phyloP scores from a whole-genome alignment of 1,140 invertebrate genomes.

The Papilio polyxenes region DNA sequence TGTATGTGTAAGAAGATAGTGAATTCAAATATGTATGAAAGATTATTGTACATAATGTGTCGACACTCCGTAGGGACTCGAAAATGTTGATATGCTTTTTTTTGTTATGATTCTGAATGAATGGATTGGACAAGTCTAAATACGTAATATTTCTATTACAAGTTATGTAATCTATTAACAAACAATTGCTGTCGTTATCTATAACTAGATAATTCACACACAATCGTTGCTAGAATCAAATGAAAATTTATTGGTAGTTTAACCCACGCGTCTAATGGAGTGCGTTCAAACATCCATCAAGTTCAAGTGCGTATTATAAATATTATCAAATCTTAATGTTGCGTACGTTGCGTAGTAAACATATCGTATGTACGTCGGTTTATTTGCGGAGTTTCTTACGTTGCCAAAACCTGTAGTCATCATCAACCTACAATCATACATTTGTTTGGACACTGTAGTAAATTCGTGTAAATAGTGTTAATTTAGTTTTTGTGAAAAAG shows the following conservation, averaged over 20 bases:
- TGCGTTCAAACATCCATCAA: slow-evolving; percentile 34
- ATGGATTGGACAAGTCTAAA: not conserved
- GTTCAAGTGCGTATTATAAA: slow-evolving; percentile 34
- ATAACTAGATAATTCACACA: slow-evolving; percentile 43
- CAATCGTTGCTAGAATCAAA: slow-evolving; percentile 45
- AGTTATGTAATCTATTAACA: slow-evolving; percentile 41
- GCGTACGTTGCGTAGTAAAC: not conserved
- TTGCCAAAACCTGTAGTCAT: not conserved
- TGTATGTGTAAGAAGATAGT: too few relatives aligned
- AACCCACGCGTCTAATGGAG: slow-evolving; percentile 50
- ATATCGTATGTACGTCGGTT: not conserved
- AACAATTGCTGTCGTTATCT: slow-evolving; percentile 37
- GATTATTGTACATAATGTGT: not conserved
- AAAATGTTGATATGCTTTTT: too few relatives aligned
- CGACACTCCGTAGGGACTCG: too few relatives aligned
- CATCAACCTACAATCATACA: not conserved
- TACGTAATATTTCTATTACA: slow-evolving; percentile 1
- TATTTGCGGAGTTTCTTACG: not conserved
- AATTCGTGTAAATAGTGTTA: not conserved
- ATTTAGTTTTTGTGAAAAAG: not conserved
- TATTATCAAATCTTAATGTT: slow-evolving; percentile 5
- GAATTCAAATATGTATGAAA: not conserved
- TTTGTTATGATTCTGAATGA: too few relatives aligned
- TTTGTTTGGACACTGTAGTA: not conserved
- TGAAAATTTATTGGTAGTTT: slow-evolving; percentile 48